Base-by-base conservation (phyloP, 2,888 invertebrate species). In the Agrilus mali region DNA sequence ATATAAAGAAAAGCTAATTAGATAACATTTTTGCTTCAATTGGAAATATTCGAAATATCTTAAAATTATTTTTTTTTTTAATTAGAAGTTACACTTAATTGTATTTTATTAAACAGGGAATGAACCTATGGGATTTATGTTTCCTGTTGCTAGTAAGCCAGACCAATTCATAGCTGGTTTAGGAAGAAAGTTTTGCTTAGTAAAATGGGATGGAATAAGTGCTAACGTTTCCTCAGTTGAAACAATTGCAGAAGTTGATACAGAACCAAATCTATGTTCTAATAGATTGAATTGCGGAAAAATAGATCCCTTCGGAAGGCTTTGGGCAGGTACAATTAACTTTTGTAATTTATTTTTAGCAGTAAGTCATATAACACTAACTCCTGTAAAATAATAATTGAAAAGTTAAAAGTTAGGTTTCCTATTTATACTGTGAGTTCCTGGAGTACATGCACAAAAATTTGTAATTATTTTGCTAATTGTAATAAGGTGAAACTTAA, bases 151-250 rank as follows among this genome's bases (percentile, higher is more conserved):
- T 40, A 75, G 73, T 4, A 69, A 69, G 38, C 58, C 60, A 0
- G 62, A 77, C 52, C 71, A 75, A 55, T 82, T 80, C 63, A 72
- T 77, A 27, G 71, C 82, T 38, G 75, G 78, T 0, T 60, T 74
- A 38, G 72, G 71, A 43, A 69, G 75, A 15, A 35, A 35, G 4
- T 35, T 35, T 35, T 14, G 14, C 14, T 15, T 16, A 35, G 13
- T 35, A 2, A 35, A 14, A 8, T 35, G 35, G 35, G 12, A 35
- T 5, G 35, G 35, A 12, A 16, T n/a, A 35, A 15, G 15, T 12
- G n/a, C n/a, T 10, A 16, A 35, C 2, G 35, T 35, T 15, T 35
- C 35, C 4, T 35, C 35, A 14, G 35, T 35, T 16, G 35, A 35
- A 16, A 35, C 16, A 8, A 35, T 35, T 16, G 35, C 15, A 35